These are phyloP conservation scores for Proisotoma minuta DNA, from an alignment of 2,888 invertebrate genomes.

Conservation along the genomic window DNA sequence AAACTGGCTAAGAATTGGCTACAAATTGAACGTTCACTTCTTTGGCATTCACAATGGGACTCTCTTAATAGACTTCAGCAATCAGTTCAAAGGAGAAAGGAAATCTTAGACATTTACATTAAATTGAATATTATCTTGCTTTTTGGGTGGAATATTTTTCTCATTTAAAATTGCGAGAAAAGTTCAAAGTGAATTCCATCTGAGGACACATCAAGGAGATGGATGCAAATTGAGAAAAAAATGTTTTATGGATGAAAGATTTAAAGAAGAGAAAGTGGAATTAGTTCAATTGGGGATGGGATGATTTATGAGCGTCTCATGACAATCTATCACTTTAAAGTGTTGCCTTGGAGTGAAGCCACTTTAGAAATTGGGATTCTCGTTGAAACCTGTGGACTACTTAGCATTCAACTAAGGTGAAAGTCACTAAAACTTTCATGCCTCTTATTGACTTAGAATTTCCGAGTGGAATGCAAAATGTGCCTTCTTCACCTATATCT, in stretches of 20 bases:
- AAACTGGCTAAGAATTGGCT: too few relatives aligned
- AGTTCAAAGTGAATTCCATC: not conserved
- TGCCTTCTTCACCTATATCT: not conserved
- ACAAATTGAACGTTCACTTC: not conserved
- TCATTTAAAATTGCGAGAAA: too few relatives aligned
- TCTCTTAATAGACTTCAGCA: conserved; percentile 1
- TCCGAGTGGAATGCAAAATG: conserved; percentile 13
- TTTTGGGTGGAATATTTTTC: too few relatives aligned
- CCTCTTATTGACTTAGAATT: conserved; percentile 9
- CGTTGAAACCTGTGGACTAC: conserved; percentile 3
- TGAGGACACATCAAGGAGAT: not conserved
- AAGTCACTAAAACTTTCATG: conserved; percentile 16
- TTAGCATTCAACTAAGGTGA: conserved; percentile 1
- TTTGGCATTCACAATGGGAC: not conserved
- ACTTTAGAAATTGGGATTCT: too few relatives aligned
- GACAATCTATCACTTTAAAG: not conserved
- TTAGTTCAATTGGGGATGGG: not conserved
- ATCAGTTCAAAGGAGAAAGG: not conserved
- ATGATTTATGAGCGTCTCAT: not conserved
- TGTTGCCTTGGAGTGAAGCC: too few relatives aligned
- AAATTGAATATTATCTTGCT: too few relatives aligned
- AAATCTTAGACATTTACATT: not conserved
- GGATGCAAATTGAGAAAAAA: conserved; percentile 1
- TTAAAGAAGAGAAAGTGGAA: not conserved
- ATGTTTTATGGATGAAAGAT: not conserved